Evolutionary conservation across 2,113 vertebrate species (phyloP), one percentile per base, ranked within the genome.

Genomic region (Gila orcuttii): DNA sequence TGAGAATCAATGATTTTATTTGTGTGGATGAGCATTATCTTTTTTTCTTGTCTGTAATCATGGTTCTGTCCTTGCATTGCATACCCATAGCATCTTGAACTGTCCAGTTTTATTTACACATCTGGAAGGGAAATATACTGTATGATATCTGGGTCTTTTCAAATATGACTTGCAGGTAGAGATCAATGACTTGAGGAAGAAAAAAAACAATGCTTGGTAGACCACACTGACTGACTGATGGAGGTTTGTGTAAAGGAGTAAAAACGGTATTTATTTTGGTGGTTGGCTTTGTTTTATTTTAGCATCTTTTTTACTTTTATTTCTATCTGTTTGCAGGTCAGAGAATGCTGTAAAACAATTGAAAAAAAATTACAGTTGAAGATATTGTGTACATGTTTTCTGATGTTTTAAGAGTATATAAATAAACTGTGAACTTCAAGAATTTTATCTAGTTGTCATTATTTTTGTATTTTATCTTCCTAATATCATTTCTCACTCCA

Each of bases 301-400:
- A 45, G 81, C 79, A 90, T 89, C 92, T 94, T 92, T 88, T 90
- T 79, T 85, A 81, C 95, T 95, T 95, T 91, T 78, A 95, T 59
- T 95, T 94, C 94, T 96, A 96, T 98, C 97, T 98, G 97, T 98
- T 99, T 99, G 97, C 97, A 98, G 97, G 96, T 97, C 96, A 98
- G 97, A 98, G 97, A 98, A 95, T 93, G 92, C 92, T 95, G 94
- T 92, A 90, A 93, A 90, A 87, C 85, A 71, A 86, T 88, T 89
- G 80, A 88, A 89, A 91, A 57, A 87, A 89, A 88, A 66, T 88
- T 75, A 89, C 87, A 89, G 86, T 87, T 88, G 87, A 90, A 91
- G 83, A 92, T 90, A 90, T 90, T 94, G 91, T 95, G 93, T 94
- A 93, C 93, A 93, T 94, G 93, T 89, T 92, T 93, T 92, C 93